These are phyloP conservation scores for Siniperca chuatsi DNA, from an alignment of 2,113 vertebrate species.

Conservation along the genomic window DNA sequence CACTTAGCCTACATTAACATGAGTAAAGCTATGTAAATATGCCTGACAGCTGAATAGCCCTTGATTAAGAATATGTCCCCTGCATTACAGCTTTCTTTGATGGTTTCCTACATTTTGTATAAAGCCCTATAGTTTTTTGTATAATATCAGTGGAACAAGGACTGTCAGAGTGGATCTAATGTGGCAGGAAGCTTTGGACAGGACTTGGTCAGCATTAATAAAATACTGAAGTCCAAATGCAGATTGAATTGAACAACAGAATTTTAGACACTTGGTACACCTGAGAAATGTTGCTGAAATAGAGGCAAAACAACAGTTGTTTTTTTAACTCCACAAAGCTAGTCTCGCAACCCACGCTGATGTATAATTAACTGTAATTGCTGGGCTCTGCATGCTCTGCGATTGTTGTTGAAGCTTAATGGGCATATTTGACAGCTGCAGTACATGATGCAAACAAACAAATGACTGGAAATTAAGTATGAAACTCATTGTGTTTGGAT, in stretches of 20 bases:
- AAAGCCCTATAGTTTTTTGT: not conserved
- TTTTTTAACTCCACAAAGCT: not conserved
- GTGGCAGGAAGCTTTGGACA: not conserved
- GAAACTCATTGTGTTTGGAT: not conserved
- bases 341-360: not conserved
- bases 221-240: not conserved
- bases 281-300: not conserved
- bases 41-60: not conserved
- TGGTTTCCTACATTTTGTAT: not conserved
- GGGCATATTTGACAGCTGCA: slow-evolving; percentile 9
- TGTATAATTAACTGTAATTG: slow-evolving; percentile 25
- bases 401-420: not conserved
- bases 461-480: not conserved
- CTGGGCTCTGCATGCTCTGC: not conserved
- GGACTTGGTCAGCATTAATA: not conserved
- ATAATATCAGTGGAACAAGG: not conserved
- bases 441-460: slow-evolving; percentile 21
- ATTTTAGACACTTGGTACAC: not conserved
- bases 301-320: not conserved
- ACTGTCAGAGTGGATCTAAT: not conserved
- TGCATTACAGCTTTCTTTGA: not conserved
- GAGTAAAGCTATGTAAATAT: not conserved
- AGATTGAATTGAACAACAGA: not conserved
- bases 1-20: not conserved
- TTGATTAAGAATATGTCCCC: not conserved